Evolutionary conservation across 2,113 vertebrate genomes (phyloP).

Genomic region (Heptranchias perlo): DNA sequence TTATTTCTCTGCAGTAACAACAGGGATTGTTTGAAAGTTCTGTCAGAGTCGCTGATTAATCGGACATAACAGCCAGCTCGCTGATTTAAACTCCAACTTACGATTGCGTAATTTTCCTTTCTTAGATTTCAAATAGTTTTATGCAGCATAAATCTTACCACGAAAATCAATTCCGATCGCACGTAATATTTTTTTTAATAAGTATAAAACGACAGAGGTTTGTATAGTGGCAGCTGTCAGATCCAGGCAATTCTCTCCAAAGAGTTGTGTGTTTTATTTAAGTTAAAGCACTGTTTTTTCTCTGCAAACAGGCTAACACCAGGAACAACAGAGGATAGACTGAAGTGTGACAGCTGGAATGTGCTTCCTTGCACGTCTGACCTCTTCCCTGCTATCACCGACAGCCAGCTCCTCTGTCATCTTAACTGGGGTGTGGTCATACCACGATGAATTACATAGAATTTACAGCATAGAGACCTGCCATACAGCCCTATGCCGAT

Average conservation of each 20-base stretch:
- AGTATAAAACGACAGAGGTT: neutral
- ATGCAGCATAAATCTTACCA: too few species aligned
- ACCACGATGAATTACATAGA: neutral
- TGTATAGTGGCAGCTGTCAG: neutral
- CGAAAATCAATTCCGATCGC: neutral
- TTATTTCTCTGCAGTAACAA: slow-evolving; percentile 4
- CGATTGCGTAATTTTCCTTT: neutral
- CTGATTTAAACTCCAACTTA: neutral
- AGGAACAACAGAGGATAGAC: neutral
- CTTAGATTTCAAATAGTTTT: neutral
- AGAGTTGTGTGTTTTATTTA: neutral
- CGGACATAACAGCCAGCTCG: neutral
- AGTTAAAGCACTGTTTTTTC: neutral
- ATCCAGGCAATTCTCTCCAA: neutral
- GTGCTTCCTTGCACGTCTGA: neutral
- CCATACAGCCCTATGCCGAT: neutral
- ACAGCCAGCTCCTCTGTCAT: neutral
- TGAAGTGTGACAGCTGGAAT: neutral
- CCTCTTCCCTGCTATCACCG: neutral
- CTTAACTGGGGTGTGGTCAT: neutral
- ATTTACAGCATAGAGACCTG: neutral
- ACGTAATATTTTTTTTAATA: neutral
- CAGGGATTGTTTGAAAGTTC: neutral
- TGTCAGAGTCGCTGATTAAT: neutral
- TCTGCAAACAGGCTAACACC: neutral